Evolutionary conservation across 2,888 invertebrate species (phyloP), one percentile per base, ranked within the genome.

Genomic region (Ochropleura plecta): DNA sequence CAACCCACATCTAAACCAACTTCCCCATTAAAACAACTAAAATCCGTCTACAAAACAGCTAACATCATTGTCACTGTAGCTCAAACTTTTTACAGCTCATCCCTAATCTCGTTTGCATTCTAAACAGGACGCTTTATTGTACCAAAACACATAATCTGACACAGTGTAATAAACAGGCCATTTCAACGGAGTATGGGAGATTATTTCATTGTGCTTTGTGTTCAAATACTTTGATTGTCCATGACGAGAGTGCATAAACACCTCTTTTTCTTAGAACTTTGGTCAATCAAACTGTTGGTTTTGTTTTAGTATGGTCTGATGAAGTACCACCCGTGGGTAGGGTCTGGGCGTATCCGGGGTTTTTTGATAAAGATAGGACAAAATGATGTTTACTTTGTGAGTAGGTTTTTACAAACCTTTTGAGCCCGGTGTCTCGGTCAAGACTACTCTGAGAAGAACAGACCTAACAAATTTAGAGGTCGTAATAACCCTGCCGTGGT

Each of bases 51-150:
- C 55, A 48, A 65, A 73, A 81, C 70, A 18, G 14, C 76, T 8
- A 70, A 81, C 69, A 70, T 81, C 48, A 70, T 81, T 73, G 85
- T 82, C 77, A 84, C 85, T 60, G 51, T 20, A 72, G 18, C 81
- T 69, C 59, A 40, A 82, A 84, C 85, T 82, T 82, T 82, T 82
- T 82, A 82, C 77, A 60, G 67, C 85, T 73, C 72, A 82, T 82
- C 64, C 66, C 82, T 82, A 82, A 82, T 82, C 82, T 82, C 72
- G 85, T 84, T 82, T 84, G 85, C 77, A 82, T 82, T 84, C 82
- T 81, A 84, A 84, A 81, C 71, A 84, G 80, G 59, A 83, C 64
- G 76, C 71, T 84, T 82, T 81, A 81, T 81, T 82, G 69, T 62
- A 72, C 44, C 82, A 70, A 63, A 76, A 77, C 77, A 80, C 64